Base-by-base conservation (phyloP, 2,888 invertebrate genomes). In the Drosophila paramelanica region DNA sequence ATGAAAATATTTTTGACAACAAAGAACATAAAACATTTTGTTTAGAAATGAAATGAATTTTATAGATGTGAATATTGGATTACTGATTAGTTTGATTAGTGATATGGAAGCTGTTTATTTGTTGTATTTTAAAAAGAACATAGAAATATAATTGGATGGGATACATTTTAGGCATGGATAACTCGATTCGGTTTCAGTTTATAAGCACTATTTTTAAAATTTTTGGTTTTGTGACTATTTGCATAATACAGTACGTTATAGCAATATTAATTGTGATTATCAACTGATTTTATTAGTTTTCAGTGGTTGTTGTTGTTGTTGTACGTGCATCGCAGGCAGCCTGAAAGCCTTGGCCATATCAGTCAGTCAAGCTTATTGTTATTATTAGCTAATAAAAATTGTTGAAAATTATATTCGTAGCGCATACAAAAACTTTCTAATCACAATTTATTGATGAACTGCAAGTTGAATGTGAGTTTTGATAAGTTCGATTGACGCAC, bases 371-470 rank as follows among this genome's bases (percentile, higher is more conserved):
- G 58, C 46, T 51, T 55, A 58, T 61, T 66, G 33, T 53, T 50
- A 20, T 71, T 67, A 85, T 81, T 72, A 72, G 27, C 65, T 49
- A 75, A 79, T 67, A 72, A 74, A 77, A 52, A 33, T 50, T 8
- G 31, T 53, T 23, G 3, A 38, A 49, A 59, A 47, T 50, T 2
- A 49, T 72, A 67, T 55, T 47, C 57, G 55, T 39, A 39, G 64
- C 61, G 59, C 67, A 65, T 58, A 66, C 55, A 55, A 47, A 64
- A 76, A 85, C 89, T 85, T 85, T 89, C 85, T 79, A 88, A 82
- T 89, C 86, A 49, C 59, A 66, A 58, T 56, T 66, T 67, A 76
- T 74, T 88, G 84, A 83, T 77, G 71, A 77, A 71, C 73, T 80
- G 60, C 69, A 60, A 66, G 64, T 66, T 64, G 64, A 71, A 66